phyloP scores from a whole-genome alignment of 2,113 vertebrate species.

The Willisornis vidua region DNA sequence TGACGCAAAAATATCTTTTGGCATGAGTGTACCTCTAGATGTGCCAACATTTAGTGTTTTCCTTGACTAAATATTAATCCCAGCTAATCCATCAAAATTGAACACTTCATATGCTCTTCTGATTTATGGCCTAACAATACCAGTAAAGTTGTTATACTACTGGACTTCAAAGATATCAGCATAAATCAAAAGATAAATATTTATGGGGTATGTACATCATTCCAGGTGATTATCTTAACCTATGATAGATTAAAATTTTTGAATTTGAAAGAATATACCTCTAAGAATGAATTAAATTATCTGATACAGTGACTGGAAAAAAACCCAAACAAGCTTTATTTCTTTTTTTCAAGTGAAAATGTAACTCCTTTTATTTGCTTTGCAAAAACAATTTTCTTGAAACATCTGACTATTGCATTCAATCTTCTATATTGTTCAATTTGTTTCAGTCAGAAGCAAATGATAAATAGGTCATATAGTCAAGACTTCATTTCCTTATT shows the following conservation, averaged over 20 bases:
- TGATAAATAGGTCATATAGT: neutral
- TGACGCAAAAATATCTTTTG: neutral
- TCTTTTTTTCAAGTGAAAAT: neutral
- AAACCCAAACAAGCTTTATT: accelerated
- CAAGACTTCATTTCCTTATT: neutral
- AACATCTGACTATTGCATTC: neutral
- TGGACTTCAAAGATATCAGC: neutral
- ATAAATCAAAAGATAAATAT: constrained; percentile 40
- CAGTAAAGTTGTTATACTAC: constrained; percentile 1
- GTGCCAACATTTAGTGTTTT: neutral
- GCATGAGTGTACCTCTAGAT: neutral
- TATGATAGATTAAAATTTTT: neutral
- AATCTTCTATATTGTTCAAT: neutral
- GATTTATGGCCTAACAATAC: neutral
- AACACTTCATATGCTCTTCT: constrained; percentile 9
- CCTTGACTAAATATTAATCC: constrained; percentile 24
- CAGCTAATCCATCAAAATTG: constrained; percentile 30
- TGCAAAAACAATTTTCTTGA: neutral
- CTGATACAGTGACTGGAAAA: neutral
- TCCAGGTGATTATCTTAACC: neutral
- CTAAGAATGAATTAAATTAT: neutral
- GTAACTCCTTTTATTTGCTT: neutral
- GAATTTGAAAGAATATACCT: neutral
- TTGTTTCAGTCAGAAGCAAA: neutral
- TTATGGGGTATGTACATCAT: neutral